Conservation (phyloP, 2,113 vertebrate genomes). For the Parus major region DNA sequence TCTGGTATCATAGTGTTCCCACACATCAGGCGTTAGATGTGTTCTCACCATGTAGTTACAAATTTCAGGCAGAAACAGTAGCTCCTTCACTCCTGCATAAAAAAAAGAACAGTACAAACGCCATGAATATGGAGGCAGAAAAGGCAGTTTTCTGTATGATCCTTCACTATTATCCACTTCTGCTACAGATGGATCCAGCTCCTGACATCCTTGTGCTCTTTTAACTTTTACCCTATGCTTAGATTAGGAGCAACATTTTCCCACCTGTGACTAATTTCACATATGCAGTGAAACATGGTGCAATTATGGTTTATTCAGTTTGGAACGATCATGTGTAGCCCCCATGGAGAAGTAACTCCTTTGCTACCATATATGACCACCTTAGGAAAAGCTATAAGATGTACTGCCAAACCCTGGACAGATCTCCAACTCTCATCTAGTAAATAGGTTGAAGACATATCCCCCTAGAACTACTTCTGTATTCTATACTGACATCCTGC, state of each 20-base stretch:
- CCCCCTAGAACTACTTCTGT: neutral
- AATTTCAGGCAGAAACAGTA: neutral
- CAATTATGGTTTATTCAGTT: neutral
- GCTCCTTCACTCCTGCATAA: neutral
- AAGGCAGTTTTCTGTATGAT: neutral
- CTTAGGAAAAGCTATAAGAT: neutral
- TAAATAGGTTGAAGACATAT: neutral
- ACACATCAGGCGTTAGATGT: neutral
- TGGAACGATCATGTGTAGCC: neutral
- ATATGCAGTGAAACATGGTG: neutral
- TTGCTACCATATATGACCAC: neutral
- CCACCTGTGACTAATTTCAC: neutral
- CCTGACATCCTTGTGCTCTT: neutral
- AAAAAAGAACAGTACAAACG: neutral
- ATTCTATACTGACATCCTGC: neutral
- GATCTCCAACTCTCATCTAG: neutral
- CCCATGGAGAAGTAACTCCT: neutral
- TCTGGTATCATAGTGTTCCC: neutral
- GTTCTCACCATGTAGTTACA: neutral
- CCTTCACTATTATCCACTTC: neutral
- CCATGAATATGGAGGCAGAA: rapidly evolving
- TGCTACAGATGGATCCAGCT: neutral
- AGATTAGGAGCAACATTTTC: neutral
- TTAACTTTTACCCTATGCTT: neutral
- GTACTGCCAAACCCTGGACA: neutral